Conservation (phyloP, 2,888 invertebrate species). For the Acrobasis suavella region DNA sequence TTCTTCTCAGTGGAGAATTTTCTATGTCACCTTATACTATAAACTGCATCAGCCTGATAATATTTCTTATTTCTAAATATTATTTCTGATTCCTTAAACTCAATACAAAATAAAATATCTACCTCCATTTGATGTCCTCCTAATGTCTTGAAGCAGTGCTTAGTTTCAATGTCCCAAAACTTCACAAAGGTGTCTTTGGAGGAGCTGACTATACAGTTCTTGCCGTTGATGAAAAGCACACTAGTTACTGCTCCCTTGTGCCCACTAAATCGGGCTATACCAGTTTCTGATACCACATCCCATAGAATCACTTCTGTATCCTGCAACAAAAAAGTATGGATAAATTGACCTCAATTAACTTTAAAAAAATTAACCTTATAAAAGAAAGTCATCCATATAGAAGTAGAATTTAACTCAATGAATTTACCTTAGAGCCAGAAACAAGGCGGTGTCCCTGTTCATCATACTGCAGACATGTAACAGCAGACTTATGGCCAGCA, state of each 20-base stretch:
- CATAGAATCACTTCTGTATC: conserved; percentile 97
- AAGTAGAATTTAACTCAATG: neutral
- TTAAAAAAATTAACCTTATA: neutral
- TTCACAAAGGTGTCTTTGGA: conserved; percentile 98
- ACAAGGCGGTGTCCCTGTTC: conserved; percentile 91
- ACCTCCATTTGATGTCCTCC: conserved; percentile 94
- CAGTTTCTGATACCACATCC: conserved; percentile 96
- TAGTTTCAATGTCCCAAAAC: conserved; percentile 98
- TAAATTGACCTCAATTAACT: neutral
- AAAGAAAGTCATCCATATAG: neutral
- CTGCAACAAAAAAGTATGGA: conserved; percentile 57
- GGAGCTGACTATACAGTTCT: conserved; percentile 88
- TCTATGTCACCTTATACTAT: too few species aligned
- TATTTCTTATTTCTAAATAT: too few species aligned
- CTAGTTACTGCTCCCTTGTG: conserved; percentile 96
- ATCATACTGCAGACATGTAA: conserved; percentile 93
- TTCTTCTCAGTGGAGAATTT: too few species aligned
- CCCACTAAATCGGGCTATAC: conserved; percentile 93
- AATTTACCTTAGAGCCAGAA: conserved; percentile 90
- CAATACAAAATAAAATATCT: conserved; percentile 32
- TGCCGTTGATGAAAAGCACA: conserved; percentile 86
- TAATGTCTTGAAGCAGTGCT: conserved; percentile 97
- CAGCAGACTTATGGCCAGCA: conserved; percentile 92
- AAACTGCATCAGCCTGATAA: too few species aligned
- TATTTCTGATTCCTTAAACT: too few species aligned